Percentiles rank a stretch among this genome's conserved stretches.
Conservation (phyloP, 2,113 vertebrate genomes). For the Perca fluviatilis region DNA sequence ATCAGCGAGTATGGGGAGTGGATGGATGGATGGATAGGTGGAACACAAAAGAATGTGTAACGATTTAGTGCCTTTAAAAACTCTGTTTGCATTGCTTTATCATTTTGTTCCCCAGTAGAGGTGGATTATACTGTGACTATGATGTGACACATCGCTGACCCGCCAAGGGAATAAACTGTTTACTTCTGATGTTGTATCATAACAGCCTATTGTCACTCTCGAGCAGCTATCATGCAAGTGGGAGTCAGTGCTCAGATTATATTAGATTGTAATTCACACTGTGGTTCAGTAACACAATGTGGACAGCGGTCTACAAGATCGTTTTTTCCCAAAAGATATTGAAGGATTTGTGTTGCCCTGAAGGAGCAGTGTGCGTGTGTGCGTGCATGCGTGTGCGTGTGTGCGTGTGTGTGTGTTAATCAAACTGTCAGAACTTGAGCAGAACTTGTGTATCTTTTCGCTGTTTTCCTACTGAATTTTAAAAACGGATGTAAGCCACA, state of each 20-base stretch:
- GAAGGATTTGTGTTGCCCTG: slow-evolving; percentile 14
- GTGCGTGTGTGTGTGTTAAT: slow-evolving; percentile 8
- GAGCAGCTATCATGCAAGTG: slow-evolving; percentile 21
- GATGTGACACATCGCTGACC: slow-evolving; percentile 2
- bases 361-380: background rate
- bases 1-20: background rate
- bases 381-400: background rate
- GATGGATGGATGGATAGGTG: background rate
- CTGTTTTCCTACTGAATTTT: slow-evolving; percentile 55
- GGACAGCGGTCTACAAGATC: slow-evolving; percentile 17
- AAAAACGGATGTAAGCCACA: slow-evolving; percentile 56
- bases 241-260: slow-evolving; percentile 5
- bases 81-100: slow-evolving; percentile 8
- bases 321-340: slow-evolving; percentile 3
- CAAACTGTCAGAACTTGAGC: slow-evolving; percentile 40
- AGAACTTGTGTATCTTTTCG: slow-evolving; percentile 29
- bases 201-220: slow-evolving; percentile 14
- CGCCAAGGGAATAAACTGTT: slow-evolving; percentile 10
- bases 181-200: slow-evolving; percentile 14
- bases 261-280: slow-evolving; percentile 18
- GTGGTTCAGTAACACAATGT: slow-evolving; percentile 27
- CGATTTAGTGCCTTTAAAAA: background rate
- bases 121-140: background rate
- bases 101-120: background rate
- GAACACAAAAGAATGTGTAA: background rate